Conservation (phyloP, 2,113 vertebrate species). For the Caracal caracal region DNA sequence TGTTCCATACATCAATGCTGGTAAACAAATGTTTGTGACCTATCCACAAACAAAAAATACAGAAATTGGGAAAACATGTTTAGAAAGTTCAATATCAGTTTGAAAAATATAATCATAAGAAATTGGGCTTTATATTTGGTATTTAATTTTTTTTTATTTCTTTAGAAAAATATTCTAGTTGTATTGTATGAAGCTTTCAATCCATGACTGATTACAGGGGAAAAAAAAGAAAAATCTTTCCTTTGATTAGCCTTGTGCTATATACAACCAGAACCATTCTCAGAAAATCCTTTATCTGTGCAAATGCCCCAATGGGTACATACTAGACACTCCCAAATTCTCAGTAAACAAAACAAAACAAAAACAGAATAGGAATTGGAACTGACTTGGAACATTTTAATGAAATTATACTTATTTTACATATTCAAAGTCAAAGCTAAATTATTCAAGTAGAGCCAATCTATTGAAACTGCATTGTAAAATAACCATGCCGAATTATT, state of each 20-base stretch:
- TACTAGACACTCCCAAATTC: neutral
- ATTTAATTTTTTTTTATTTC: neutral
- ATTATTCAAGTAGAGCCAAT: neutral
- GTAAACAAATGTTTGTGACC: neutral
- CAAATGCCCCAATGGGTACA: neutral
- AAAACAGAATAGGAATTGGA: neutral
- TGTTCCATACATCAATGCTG: neutral
- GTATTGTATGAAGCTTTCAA: neutral
- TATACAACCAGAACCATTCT: neutral
- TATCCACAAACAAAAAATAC: neutral
- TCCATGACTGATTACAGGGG: neutral
- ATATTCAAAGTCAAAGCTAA: neutral
- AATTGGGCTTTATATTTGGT: neutral
- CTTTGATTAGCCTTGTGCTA: slow-evolving; percentile 32
- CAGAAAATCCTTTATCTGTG: neutral
- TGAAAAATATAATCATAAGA: neutral
- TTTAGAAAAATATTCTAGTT: neutral
- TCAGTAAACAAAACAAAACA: neutral
- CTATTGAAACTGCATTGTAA: neutral
- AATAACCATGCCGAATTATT: neutral
- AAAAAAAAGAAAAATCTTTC: neutral
- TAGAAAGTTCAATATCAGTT: neutral
- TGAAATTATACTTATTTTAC: neutral
- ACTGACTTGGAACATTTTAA: neutral
- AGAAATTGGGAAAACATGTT: neutral